Percentiles rank a stretch among this genome's conserved stretches.
phyloP scores from a whole-genome alignment of 2,797 vertebrate genomes.

The Pagetopsis macropterus region DNA sequence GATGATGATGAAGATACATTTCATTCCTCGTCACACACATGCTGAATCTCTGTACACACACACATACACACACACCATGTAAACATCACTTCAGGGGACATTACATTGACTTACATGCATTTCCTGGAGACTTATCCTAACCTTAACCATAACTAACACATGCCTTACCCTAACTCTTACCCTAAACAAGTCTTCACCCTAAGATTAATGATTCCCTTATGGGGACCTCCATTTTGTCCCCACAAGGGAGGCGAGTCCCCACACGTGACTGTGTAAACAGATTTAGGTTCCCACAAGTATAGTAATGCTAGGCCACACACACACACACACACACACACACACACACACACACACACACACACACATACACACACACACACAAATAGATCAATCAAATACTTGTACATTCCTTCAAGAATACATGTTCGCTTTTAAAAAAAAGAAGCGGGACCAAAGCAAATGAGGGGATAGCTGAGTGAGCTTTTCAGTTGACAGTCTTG shows the following conservation, averaged over 20 bases:
- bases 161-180: too few species aligned
- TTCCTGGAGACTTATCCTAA: too few species aligned
- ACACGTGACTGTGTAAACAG: too few species aligned
- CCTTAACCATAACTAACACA: too few species aligned
- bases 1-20: constrained; percentile 1
- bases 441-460: constrained; percentile 35
- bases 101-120: too few species aligned
- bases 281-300: too few species aligned
- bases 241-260: too few species aligned
- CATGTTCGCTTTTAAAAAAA: constrained; percentile 40
- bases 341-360: constrained; percentile 24
- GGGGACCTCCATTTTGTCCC: too few species aligned
- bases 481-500: constrained; percentile 2
- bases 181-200: too few species aligned
- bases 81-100: too few species aligned
- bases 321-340: constrained; percentile 7
- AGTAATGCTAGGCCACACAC: neutral
- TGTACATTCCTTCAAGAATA: constrained; percentile 19
- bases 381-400: constrained; percentile 37
- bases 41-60: neutral
- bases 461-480: constrained; percentile 17
- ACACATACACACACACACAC: constrained; percentile 24
- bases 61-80: neutral
- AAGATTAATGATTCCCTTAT: too few species aligned
- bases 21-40: neutral